Conservation (phyloP, 2,113 vertebrate species). For the Micromys minutus region DNA sequence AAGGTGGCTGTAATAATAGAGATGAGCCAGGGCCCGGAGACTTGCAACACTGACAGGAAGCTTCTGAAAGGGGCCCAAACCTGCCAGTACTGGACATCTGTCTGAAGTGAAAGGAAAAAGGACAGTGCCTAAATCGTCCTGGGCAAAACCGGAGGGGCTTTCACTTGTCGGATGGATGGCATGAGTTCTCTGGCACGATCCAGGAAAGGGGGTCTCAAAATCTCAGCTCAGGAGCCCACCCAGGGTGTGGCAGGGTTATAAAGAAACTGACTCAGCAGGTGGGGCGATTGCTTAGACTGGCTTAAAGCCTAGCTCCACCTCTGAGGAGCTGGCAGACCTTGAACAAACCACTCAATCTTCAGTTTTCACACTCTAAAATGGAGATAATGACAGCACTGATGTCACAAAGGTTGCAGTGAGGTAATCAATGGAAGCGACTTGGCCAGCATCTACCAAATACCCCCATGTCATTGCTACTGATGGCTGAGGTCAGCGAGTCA, state of each 20-base stretch:
- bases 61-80: background rate
- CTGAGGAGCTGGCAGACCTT: background rate
- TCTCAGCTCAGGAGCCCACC: background rate
- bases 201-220: no score
- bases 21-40: background rate
- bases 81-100: background rate
- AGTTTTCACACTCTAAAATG: slow-evolving; percentile 46
- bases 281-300: background rate
- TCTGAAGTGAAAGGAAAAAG: background rate
- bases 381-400: background rate
- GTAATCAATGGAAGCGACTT: slow-evolving; percentile 19
- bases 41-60: background rate
- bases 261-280: background rate
- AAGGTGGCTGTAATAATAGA: background rate
- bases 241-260: background rate
- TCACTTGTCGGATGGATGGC: background rate
- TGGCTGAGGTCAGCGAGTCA: background rate
- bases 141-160: background rate
- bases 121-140: background rate
- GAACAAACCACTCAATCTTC: background rate
- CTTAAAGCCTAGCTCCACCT: background rate
- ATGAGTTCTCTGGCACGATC: background rate
- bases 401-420: background rate
- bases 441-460: background rate
- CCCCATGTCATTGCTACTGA: slow-evolving; percentile 19